These are phyloP conservation scores for Brachirus orientalis DNA, from an alignment of 2,113 vertebrate species.

Conservation along the genomic window DNA sequence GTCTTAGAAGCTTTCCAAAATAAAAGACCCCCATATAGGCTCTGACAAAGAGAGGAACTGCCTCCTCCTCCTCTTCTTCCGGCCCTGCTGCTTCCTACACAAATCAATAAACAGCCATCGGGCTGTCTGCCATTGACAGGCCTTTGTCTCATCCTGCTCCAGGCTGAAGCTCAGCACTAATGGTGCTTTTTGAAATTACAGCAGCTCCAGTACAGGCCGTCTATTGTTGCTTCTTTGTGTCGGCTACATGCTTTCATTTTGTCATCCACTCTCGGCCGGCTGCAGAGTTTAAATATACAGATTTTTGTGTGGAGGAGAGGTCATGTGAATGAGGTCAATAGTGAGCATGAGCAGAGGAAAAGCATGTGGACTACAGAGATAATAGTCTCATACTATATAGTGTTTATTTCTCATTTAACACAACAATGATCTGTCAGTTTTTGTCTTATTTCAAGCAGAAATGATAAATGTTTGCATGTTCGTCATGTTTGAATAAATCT, in stretches of 20 bases:
- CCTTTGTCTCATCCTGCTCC: conserved; percentile 43
- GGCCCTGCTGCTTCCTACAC: conserved; percentile 24
- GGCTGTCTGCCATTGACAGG: conserved; percentile 66
- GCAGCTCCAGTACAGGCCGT: background rate
- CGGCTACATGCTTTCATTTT: background rate
- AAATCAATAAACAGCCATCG: conserved; percentile 65
- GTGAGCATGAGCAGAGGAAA: background rate
- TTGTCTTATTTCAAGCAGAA: no score
- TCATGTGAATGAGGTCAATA: conserved; percentile 5
- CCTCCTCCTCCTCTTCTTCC: background rate
- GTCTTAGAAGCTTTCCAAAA: background rate
- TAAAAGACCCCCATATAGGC: background rate
- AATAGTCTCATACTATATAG: background rate
- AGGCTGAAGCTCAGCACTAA: conserved; percentile 30
- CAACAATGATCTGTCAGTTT: no score
- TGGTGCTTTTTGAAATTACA: conserved; percentile 26
- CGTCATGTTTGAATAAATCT: no score
- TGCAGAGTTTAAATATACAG: conserved; percentile 11
- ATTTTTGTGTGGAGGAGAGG: conserved; percentile 23
- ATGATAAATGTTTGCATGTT: no score
- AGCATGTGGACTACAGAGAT: background rate
- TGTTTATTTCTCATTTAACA: no score
- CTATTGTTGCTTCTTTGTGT: conserved; percentile 2
- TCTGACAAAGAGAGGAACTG: conserved; percentile 30
- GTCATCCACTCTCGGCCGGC: background rate